Evolutionary conservation across 1,140 invertebrate species (phyloP).

Genomic region (Aphelenchoides besseyi): DNA sequence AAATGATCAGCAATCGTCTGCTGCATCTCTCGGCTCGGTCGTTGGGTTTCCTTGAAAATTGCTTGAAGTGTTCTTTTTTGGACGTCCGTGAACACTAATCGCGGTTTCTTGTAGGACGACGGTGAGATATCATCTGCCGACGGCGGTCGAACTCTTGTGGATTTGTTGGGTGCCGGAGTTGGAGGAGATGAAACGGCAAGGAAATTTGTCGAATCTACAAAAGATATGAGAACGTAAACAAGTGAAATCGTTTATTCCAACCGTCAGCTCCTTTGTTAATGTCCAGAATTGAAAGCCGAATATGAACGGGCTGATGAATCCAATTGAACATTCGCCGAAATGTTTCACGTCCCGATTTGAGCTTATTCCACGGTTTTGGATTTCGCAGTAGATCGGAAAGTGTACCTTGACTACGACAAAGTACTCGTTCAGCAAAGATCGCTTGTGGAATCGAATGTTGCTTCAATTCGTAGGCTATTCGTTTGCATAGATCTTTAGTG

Average conservation of each 20-base stretch:
- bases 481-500: constrained; percentile 62
- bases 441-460: constrained; percentile 62
- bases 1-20: constrained; percentile 95
- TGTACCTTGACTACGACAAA: constrained; percentile 60
- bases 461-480: constrained; percentile 62
- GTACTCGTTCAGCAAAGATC: constrained; percentile 60
- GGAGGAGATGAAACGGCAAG: not conserved
- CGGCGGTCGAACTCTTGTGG: not conserved
- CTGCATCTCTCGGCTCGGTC: constrained; percentile 99
- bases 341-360: constrained; percentile 62
- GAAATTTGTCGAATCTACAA: not conserved
- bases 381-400: constrained; percentile 62
- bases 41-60: constrained; percentile 87
- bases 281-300: constrained; percentile 57
- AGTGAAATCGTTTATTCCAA: not conserved
- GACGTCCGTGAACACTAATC: constrained; percentile 99
- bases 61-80: constrained; percentile 85
- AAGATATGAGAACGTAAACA: not conserved
- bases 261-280: constrained; percentile 58
- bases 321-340: constrained; percentile 63
- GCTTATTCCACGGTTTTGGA: constrained; percentile 63
- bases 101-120: constrained; percentile 78
- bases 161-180: not conserved
- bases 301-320: constrained; percentile 59
- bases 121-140: not conserved